Evolutionary conservation across 2,888 invertebrate species (phyloP), one percentile per base, ranked within the genome.

Genomic region (Erebia aethiops): DNA sequence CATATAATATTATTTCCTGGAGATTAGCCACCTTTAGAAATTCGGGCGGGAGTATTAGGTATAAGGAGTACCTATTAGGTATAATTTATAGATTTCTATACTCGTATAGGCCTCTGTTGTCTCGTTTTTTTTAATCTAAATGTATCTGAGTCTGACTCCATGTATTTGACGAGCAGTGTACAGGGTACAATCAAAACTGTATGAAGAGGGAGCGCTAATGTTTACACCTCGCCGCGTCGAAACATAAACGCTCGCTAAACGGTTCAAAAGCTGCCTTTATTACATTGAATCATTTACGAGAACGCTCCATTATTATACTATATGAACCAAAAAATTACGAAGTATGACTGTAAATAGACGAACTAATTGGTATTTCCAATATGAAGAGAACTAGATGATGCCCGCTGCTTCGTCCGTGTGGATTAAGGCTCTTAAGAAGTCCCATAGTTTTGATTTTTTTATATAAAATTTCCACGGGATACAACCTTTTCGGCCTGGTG

Each of bases 221-320:
- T 71, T 71, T 71, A 70, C 72, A 70, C 72, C 67, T 70, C 72
- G 64, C 16, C 70, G 70, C 70, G 63, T 67, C 21, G 49, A 26
- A 60, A 62, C 49, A 62, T 64, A 67, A 70, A 70, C 63, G 60
- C 41, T 56, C 57, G 67, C 60, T 72, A 70, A 72, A 72, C 67
- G 66, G 63, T 67, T 70, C 70, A 72, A 67, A 46, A 61, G 60
- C 51, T 49, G 61, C 13, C 46, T 9, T n/a, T 54, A 65, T 69
- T 61, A 26, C 65, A 65, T 65, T 69, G 43, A 61, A 61, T 46
- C 61, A 61, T 46, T 62, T 46, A 49, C 41, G 14, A 13, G 18
- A 14, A 62, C 21, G 21, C 21, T 21, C 46, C 11, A 49, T 41
- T 26, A 57, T 7, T 41, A 60, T 35, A 21, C 21, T 56, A 2